Percentiles rank a stretch among this genome's conserved stretches.
Conservation (phyloP, 1,140 invertebrate species). For the Polypedilum vanderplanki region DNA sequence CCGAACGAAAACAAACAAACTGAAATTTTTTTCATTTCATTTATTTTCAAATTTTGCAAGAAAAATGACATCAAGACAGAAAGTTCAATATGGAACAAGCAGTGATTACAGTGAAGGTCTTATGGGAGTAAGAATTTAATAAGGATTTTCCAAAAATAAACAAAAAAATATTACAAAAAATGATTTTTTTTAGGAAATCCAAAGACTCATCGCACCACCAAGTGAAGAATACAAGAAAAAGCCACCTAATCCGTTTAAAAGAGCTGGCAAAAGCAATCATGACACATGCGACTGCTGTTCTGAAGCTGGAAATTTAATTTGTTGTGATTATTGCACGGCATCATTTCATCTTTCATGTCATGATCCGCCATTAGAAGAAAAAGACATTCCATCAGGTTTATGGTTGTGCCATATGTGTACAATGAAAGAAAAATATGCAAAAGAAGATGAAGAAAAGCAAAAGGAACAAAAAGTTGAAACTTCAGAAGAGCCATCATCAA, state of each 20-base stretch:
- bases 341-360: slow-evolving; percentile 93
- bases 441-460: too few relatives aligned
- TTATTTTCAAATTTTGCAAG: not conserved
- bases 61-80: not conserved
- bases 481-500: too few relatives aligned
- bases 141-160: not conserved
- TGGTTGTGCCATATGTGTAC: too few relatives aligned
- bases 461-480: too few relatives aligned
- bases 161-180: not conserved
- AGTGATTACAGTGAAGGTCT: not conserved
- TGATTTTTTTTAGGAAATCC: not conserved
- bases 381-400: too few relatives aligned
- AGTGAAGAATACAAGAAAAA: not conserved
- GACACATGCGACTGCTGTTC: slow-evolving; percentile 87
- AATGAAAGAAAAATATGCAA: too few relatives aligned
- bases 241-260: slow-evolving; percentile 43
- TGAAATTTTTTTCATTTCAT: too few relatives aligned
- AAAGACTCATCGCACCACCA: not conserved
- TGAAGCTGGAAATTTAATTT: slow-evolving; percentile 89
- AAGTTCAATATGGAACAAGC: not conserved
- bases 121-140: not conserved
- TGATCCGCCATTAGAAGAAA: too few relatives aligned
- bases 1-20: too few relatives aligned
- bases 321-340: slow-evolving; percentile 89
- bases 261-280: slow-evolving; percentile 75